A percentile compares a stretch with the other conserved stretches of the same genome.
phyloP scores from a whole-genome alignment of 1,140 invertebrate genomes.

The Magallana gigas region DNA sequence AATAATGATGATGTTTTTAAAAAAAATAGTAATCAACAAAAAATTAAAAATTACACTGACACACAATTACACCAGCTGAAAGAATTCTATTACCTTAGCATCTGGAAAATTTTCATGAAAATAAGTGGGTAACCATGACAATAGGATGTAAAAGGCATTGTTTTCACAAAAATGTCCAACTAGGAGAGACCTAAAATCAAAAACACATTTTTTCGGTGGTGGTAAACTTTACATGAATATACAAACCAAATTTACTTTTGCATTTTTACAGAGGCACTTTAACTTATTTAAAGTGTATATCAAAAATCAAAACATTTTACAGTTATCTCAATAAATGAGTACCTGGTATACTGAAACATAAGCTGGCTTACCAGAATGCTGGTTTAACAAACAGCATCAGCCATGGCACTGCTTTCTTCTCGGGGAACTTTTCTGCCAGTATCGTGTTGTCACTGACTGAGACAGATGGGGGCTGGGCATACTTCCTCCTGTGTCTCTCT shows the following conservation, averaged over 20 bases:
- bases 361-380: conserved; percentile 82
- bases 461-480: conserved; percentile 55
- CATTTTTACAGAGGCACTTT: no score
- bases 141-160: conserved; percentile 87
- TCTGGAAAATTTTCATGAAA: conserved; percentile 85
- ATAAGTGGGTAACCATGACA: conserved; percentile 89
- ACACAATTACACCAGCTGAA: no score
- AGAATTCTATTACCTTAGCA: conserved; percentile 68
- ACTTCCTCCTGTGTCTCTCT: conserved; percentile 69
- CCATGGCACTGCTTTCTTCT: conserved; percentile 81
- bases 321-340: no score
- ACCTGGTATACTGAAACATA: background rate
- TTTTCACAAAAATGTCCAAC: conserved; percentile 88
- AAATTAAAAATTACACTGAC: no score
- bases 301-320: no score
- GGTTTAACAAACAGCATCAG: conserved; percentile 81
- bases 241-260: no score
- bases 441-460: conserved; percentile 51
- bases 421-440: conserved; percentile 52
- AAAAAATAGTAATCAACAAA: no score
- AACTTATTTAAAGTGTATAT: no score
- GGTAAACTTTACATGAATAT: no score
- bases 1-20: no score
- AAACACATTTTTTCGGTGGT: background rate
- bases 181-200: conserved; percentile 84